A percentile compares a stretch with the other conserved stretches of the same genome.
Evolutionary conservation across 2,113 vertebrate species (phyloP).

Genomic region (Poecilia latipinna): DNA sequence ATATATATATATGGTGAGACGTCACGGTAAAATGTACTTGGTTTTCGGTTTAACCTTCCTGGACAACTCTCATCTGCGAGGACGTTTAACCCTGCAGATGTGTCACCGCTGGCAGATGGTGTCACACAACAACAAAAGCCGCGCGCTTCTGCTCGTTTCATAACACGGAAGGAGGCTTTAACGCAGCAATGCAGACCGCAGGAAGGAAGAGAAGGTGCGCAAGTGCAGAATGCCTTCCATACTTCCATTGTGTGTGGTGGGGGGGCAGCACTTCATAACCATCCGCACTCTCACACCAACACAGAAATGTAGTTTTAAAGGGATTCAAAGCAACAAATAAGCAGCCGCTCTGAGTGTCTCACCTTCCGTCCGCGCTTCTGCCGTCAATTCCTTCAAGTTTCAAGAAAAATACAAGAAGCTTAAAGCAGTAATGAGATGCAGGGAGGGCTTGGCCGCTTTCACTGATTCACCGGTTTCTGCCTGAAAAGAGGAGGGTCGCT

Average conservation of each 20-base stretch:
- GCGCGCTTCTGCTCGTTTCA: slow-evolving; percentile 50
- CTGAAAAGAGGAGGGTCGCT: slow-evolving; percentile 38
- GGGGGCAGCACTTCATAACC: slow-evolving; percentile 22
- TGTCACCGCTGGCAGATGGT: slow-evolving; percentile 12
- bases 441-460: slow-evolving; percentile 28
- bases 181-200: slow-evolving; percentile 54
- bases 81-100: slow-evolving; percentile 15
- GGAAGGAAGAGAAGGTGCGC: slow-evolving; percentile 33
- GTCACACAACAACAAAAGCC: slow-evolving; percentile 12
- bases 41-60: slow-evolving; percentile 14
- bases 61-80: slow-evolving; percentile 18
- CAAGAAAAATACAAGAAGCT: background rate
- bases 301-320: background rate
- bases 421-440: slow-evolving; percentile 28
- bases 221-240: slow-evolving; percentile 12
- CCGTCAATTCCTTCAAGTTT: slow-evolving; percentile 20
- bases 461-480: slow-evolving; percentile 60
- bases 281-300: slow-evolving; percentile 13
- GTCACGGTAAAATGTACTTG: background rate
- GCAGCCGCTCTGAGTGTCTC: slow-evolving; percentile 23
- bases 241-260: slow-evolving; percentile 56
- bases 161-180: slow-evolving; percentile 51
- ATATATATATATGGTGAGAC: too few relatives aligned
- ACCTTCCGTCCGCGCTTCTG: slow-evolving; percentile 44
- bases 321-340: background rate